A percentile compares a stretch with the other conserved stretches of the same genome.
Conservation (phyloP, 2,797 vertebrate species). For the Hemitrygon akajei region DNA sequence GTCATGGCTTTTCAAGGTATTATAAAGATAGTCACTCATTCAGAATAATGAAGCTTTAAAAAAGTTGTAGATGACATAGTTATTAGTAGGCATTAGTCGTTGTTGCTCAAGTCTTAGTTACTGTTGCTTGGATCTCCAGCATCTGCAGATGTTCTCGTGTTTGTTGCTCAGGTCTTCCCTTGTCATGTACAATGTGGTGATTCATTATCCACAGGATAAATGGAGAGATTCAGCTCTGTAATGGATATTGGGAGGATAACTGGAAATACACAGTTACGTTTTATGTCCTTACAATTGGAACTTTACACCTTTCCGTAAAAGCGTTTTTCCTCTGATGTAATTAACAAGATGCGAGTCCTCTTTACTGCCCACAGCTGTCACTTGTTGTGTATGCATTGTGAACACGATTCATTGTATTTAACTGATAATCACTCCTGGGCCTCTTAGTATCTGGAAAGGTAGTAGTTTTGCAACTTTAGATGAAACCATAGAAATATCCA, state of each 20-base stretch:
- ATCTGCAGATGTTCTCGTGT: too few relatives aligned
- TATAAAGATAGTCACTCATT: not conserved
- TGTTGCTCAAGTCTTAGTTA: not conserved
- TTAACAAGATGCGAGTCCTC: not conserved
- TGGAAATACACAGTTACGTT: not conserved
- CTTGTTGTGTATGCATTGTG: not conserved
- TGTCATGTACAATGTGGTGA: not conserved
- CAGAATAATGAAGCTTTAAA: too few relatives aligned
- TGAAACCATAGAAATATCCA: too few relatives aligned
- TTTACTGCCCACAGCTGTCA: slow-evolving; percentile 8
- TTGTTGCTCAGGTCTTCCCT: not conserved
- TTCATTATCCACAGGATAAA: not conserved
- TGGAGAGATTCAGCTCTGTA: not conserved
- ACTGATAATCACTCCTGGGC: not conserved
- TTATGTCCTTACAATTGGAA: not conserved
- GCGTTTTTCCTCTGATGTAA: not conserved
- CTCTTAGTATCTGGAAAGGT: not conserved
- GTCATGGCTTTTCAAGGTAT: not conserved
- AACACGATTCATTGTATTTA: slow-evolving; percentile 4
- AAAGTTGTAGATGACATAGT: not conserved
- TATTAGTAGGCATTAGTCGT: not conserved
- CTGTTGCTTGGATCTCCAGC: too few relatives aligned
- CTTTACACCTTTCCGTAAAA: not conserved
- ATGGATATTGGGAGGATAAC: slow-evolving; percentile 16
- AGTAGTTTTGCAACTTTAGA: not conserved